Base-by-base conservation (phyloP, 2,797 vertebrate genomes). In the Adrianichthys oophorus region DNA sequence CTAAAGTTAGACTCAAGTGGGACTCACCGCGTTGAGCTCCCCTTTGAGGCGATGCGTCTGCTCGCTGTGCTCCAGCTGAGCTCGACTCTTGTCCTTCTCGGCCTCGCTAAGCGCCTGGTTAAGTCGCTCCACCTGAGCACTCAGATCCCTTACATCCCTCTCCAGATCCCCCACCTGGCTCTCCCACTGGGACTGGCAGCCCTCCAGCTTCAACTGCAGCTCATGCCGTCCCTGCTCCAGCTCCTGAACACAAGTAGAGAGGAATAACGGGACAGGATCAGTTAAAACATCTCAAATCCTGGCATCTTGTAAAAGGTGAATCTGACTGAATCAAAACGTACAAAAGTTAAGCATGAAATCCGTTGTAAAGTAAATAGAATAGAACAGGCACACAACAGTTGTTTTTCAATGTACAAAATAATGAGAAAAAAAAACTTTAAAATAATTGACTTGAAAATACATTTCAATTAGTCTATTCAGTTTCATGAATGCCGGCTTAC, bases 151-250 rank as follows among this genome's bases (percentile, higher is more conserved):
- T 40, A 69, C 66, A 63, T 94, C 93, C 62, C 72, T 69, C 87
- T 94, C 92, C 86, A 93, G 82, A 48, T 93, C 92, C 0, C 68
- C 70, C 83, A 91, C 91, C 80, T 92, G 93, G 76, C 87, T 90
- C 85, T 92, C 87, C 91, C 90, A 90, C 85, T 90, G 85, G 41
- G 82, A 85, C 80, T 81, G 85, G 62, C 77, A 83, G 76, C 76
- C 75, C 56, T 91, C 87, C 74, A 93, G 85, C 80, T 91, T 93
- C 65, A 90, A 41, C 62, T 78, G 87, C 69, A 91, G 79, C 29
- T 89, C 85, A 71, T 93, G 85, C 45, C 81, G 84, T 56, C 79
- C 78, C 86, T 94, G 93, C 81, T 94, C 85, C 84, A 93, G 85
- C 74, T 86, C 90, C 93, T 94, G 46, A 10, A 68, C 7, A 17